Conservation (phyloP, 2,888 invertebrate genomes). For the Acrobasis consociella region DNA sequence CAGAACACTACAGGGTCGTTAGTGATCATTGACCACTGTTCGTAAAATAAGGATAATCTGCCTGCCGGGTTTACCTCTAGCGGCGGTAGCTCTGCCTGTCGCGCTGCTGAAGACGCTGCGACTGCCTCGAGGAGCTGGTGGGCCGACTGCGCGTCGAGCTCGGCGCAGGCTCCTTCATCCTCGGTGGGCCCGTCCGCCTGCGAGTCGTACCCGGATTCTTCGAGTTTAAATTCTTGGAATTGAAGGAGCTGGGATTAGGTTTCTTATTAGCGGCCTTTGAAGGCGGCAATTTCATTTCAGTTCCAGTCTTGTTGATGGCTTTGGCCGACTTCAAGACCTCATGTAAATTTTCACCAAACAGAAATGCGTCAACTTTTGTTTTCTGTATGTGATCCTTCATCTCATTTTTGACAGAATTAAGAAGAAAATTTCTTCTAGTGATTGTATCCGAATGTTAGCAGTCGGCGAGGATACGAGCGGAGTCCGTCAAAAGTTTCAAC, state of each 20-base stretch:
- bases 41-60: no score
- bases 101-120: conserved; percentile 8
- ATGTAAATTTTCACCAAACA: conserved; percentile 31
- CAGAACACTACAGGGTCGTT: no score
- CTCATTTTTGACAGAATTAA: conserved; percentile 31
- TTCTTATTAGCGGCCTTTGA: no score
- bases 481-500: conserved; percentile 30
- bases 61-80: no score
- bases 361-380: conserved; percentile 30
- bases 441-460: conserved; percentile 29
- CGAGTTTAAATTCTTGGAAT: conserved; percentile 11
- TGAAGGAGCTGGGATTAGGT: background rate
- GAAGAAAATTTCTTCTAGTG: conserved; percentile 28
- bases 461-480: conserved; percentile 28
- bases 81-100: conserved; percentile 16
- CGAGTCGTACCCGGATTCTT: no score
- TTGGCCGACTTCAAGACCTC: conserved; percentile 34
- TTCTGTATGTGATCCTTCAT: conserved; percentile 32
- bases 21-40: conserved; percentile 7
- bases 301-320: conserved; percentile 29
- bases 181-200: no score
- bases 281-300: conserved; percentile 25
- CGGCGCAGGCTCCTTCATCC: no score
- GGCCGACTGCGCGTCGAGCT: no score
- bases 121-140: conserved; percentile 4